phyloP scores from a whole-genome alignment of 2,797 vertebrate genomes.

The Chelon auratus region DNA sequence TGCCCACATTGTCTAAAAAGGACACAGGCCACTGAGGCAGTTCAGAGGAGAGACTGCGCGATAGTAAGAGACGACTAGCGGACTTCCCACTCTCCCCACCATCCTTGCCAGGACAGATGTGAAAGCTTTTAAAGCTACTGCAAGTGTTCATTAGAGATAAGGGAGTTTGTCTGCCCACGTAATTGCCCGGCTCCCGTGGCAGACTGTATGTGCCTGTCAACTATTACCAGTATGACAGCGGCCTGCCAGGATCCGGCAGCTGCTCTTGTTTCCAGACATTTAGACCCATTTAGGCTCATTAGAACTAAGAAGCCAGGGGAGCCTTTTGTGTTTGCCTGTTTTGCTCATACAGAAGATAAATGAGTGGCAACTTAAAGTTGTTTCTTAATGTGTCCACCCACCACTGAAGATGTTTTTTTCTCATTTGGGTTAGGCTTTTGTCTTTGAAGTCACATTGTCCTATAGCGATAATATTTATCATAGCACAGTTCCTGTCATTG shows the following conservation, averaged over 20 bases:
- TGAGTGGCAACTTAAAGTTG: constrained; percentile 41
- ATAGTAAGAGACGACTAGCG: constrained; percentile 29
- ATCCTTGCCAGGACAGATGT: constrained; percentile 60
- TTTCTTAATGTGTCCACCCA: constrained; percentile 15
- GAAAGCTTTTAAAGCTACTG: constrained; percentile 78
- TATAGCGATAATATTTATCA: not conserved
- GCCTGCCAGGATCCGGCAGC: constrained; percentile 55
- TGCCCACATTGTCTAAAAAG: constrained; percentile 32
- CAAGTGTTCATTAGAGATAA: constrained; percentile 88
- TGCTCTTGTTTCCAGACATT: constrained; percentile 63
- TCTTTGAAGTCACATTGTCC: not conserved
- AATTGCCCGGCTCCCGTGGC: constrained; percentile 79
- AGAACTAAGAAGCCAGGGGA: constrained; percentile 43
- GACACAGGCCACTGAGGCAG: constrained; percentile 28
- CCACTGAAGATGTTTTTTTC: too few species aligned
- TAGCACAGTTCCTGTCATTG: too few species aligned
- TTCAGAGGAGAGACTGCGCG: constrained; percentile 32
- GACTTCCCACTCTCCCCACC: constrained; percentile 1
- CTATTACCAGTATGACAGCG: constrained; percentile 64
- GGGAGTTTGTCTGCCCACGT: constrained; percentile 78
- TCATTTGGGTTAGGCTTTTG: too few species aligned
- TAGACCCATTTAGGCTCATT: constrained; percentile 66
- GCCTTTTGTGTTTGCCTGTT: constrained; percentile 40
- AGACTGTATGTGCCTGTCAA: constrained; percentile 69
- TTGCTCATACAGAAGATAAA: constrained; percentile 43